Evolutionary conservation across 2,888 invertebrate species (phyloP).

Genomic region (Metacarcinus magister): DNA sequence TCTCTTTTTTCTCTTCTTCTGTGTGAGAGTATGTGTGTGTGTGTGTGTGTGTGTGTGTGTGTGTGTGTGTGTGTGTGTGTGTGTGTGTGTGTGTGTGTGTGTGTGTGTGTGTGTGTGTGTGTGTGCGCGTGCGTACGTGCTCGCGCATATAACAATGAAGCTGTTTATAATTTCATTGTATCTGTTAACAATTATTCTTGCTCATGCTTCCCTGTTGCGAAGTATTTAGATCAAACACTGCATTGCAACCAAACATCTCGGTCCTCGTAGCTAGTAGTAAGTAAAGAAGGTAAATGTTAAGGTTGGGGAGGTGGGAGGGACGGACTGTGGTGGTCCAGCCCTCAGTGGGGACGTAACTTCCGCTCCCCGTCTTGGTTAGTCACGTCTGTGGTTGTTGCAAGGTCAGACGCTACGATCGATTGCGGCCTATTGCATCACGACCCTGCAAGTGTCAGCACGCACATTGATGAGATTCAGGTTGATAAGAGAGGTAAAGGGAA

Average conservation of each 20-base stretch:
- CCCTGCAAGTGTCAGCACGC: slow-evolving; percentile 40
- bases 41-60: neutral
- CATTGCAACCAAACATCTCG: neutral
- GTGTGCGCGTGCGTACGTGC: neutral
- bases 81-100: slow-evolving; percentile 16
- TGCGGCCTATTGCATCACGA: slow-evolving; percentile 39
- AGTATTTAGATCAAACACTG: neutral
- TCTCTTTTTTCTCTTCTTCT: too few species aligned
- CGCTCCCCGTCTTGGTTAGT: slow-evolving; percentile 7
- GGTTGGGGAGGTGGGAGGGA: neutral
- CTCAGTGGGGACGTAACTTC: slow-evolving; percentile 30
- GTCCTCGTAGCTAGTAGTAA: neutral
- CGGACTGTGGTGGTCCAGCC: neutral
- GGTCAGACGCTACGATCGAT: slow-evolving; percentile 40
- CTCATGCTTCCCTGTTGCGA: neutral
- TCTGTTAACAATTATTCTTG: neutral
- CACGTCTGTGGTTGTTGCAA: slow-evolving; percentile 23
- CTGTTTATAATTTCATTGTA: neutral
- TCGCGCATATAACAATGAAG: neutral
- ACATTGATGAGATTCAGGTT: slow-evolving; percentile 12
- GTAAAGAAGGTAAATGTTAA: neutral
- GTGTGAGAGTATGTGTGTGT: neutral
- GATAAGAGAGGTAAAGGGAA: neutral
- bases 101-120: slow-evolving; percentile 34
- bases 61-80: slow-evolving; percentile 1